These are phyloP conservation scores for Iselma pallidipennis DNA, from an alignment of 2,888 invertebrate genomes.

Conservation along the genomic window DNA sequence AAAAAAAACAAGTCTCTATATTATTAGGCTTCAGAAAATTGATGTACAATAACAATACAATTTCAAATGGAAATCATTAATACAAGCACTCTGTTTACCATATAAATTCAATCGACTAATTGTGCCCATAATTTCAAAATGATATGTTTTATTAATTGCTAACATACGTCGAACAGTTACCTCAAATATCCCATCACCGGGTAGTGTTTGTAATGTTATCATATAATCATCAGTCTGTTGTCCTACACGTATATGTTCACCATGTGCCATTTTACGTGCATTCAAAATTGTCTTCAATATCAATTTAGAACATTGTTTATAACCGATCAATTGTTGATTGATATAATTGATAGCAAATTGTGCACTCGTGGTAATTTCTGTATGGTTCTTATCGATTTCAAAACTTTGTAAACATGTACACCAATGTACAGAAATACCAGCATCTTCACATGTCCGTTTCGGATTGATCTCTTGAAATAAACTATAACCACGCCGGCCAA, in stretches of 20 bases:
- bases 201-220: conserved; percentile 65
- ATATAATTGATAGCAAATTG: conserved; percentile 66
- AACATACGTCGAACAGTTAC: conserved; percentile 72
- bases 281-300: conserved; percentile 65
- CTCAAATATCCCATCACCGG: conserved; percentile 78
- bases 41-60: conserved; percentile 73
- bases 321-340: conserved; percentile 64
- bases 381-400: conserved; percentile 61
- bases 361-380: conserved; percentile 63
- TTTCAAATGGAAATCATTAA: conserved; percentile 74
- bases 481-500: conserved; percentile 65
- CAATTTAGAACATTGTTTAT: conserved; percentile 69
- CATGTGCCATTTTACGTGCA: conserved; percentile 66
- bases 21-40: too few species aligned
- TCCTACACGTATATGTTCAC: conserved; percentile 48
- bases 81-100: conserved; percentile 78
- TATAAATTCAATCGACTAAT: conserved; percentile 79
- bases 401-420: conserved; percentile 80
- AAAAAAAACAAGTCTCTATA: neutral
- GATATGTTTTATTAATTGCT: conserved; percentile 41
- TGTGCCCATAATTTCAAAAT: conserved; percentile 64
- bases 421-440: conserved; percentile 82
- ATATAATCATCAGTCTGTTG: conserved; percentile 63
- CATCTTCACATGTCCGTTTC: conserved; percentile 74
- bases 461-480: conserved; percentile 74